Base-by-base conservation (phyloP, 2,797 vertebrate genomes). In the Columba guinea region DNA sequence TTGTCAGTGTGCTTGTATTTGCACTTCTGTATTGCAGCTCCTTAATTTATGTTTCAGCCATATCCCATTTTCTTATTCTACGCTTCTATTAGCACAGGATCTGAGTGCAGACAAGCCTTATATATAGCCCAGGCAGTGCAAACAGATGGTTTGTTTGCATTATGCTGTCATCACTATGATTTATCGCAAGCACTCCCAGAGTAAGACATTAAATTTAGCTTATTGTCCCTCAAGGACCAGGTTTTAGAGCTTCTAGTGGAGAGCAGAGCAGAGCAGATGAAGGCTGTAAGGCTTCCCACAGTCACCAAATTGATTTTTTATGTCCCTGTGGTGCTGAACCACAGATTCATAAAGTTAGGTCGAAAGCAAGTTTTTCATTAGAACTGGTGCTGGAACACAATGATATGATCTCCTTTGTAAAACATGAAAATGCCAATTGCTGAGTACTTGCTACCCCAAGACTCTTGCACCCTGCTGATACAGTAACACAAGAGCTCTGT, bases 231-330 rank as follows among this genome's bases (percentile, higher is more conserved):
- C 68, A 86, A 92, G 76, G 37, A 84, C 23, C 63, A 87, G 48
- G 44, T 89, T 93, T 94, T 85, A 88, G 28, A 80, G 30, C 12
- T 71, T 71, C 16, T 16, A 78, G 56, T 24, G 37, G 24, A 78
- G 56, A 89, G 26, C 10, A 68, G 34, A 68, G 28, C 13, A 60
- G 39, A 84, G 67, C 8, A 80, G 65, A 62, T 69, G 58, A 87
- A 91, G 51, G 41, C 34, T 80, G 34, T 51, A 81, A 83, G 53
- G 58, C 41, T 93, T 89, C 69, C 55, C 48, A 65, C 41, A 39
- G 62, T 39, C 53, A 71, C 4, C 27, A 91, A 91, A 94, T 30
- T 80, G 53, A 75, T 87, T 80, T 93, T 91, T 92, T 63, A 81
- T 63, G 48, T 87, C 39, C 14, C 39, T 73, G 18, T 78, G 82